These are phyloP conservation scores for Pitangus sulphuratus DNA, from an alignment of 2,797 vertebrate genomes.

Conservation along the genomic window DNA sequence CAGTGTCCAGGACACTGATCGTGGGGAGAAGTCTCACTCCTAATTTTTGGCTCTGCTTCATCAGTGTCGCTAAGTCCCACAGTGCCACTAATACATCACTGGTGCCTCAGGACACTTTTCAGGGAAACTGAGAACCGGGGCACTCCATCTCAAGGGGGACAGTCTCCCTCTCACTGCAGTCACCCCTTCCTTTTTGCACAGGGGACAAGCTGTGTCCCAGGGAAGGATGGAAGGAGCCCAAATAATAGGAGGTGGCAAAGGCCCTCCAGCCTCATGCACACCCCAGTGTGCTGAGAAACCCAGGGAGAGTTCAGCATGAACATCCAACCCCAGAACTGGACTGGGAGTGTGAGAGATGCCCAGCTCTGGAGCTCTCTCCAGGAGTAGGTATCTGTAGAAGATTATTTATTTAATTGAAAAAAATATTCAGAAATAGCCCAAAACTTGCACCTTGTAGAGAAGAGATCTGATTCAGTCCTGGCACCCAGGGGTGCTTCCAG, in stretches of 20 bases:
- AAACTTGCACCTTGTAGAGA: rapidly evolving
- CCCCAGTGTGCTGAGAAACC: background rate
- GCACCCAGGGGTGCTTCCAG: rapidly evolving
- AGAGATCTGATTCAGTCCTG: rapidly evolving
- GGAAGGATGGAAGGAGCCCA: background rate
- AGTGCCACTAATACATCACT: rapidly evolving
- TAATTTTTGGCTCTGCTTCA: background rate
- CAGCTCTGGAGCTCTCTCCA: background rate
- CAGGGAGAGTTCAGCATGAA: background rate
- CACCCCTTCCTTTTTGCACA: rapidly evolving
- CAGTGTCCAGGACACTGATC: background rate
- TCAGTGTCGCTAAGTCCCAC: rapidly evolving
- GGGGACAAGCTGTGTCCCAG: background rate
- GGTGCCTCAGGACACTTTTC: background rate
- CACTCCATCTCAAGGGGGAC: rapidly evolving
- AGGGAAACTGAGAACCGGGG: rapidly evolving
- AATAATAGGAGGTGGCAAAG: rapidly evolving
- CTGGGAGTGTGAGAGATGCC: no score
- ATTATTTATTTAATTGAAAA: rapidly evolving
- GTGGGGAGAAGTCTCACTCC: background rate
- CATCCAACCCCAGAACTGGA: rapidly evolving
- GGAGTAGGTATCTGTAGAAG: background rate
- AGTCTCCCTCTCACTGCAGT: background rate
- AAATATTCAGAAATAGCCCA: background rate
- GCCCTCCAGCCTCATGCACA: rapidly evolving